Base-by-base conservation (phyloP, 2,113 vertebrate genomes). In the Chaetura pelagica region DNA sequence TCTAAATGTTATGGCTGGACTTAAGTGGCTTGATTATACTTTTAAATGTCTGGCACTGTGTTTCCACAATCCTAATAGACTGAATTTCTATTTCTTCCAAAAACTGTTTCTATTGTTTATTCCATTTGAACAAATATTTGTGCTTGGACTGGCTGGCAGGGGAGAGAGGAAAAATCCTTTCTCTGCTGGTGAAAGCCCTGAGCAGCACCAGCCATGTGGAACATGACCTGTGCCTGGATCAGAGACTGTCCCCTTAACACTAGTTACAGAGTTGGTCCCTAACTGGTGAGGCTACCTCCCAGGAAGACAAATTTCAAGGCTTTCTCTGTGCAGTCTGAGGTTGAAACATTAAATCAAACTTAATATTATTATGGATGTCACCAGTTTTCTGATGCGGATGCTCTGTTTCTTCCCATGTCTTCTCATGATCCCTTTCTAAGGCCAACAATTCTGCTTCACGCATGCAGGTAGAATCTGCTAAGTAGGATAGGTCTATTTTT, bases 1-100 rank as follows among this genome's bases (percentile, higher is more conserved):
- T 92, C 86, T 88, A 95, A 96, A 95, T 93, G 68, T 96, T 96
- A 95, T 95, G 90, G 59, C 84, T 96, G 29, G 66, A 35, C 22
- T 63, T 82, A 94, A 96, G 90, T 92, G 93, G 23, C 32, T 78
- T 93, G 90, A 87, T 94, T 94, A 95, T 87, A 86, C 38, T 87
- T 89, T 46, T 62, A 73, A 91, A 87, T 90, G 76, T 89, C 76
- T 95, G 69, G n/a, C 79, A 74, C 20, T 87, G 46, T 76, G 48
- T 82, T 95, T 93, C 66, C 40, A 78, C 38, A 61, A 27, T 61
- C 44, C 24, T 92, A 78, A 78, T 90, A 88, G 96, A 80, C n/a
- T 73, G 46, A 89, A 77, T 77, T 91, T 91, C 46, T 88, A 0
- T 76, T 95, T 85, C 52, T 87, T 94, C n/a, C 27, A 81, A 90